phyloP scores from a whole-genome alignment of 2,113 vertebrate species.

The Aegithalos caudatus region DNA sequence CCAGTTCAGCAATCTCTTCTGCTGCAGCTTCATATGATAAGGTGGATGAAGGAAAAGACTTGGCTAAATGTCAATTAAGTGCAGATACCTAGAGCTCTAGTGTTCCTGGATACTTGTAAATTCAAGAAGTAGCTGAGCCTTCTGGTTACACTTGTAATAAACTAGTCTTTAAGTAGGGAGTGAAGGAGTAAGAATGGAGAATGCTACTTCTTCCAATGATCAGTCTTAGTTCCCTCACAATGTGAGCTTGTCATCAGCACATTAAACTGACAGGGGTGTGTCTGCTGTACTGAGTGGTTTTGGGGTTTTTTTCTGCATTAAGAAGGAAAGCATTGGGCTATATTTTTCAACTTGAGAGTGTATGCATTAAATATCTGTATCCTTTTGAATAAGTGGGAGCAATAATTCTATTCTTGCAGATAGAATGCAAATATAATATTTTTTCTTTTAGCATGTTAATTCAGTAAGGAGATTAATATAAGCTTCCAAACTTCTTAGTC shows the following conservation, averaged over 20 bases:
- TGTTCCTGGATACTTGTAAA: not conserved
- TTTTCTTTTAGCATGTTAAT: conserved; percentile 31
- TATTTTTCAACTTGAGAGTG: not conserved
- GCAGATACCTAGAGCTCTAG: not conserved
- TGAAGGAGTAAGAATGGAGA: not conserved
- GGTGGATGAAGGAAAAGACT: not conserved
- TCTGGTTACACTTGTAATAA: not conserved
- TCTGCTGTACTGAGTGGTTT: not conserved
- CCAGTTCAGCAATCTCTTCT: not conserved
- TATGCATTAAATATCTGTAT: not conserved
- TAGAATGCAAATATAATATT: not conserved
- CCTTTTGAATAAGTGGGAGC: not conserved
- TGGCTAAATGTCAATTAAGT: not conserved
- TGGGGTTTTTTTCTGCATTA: not conserved
- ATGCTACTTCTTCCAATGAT: not conserved
- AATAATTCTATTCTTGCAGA: conserved; percentile 6
- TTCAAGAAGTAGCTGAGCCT: not conserved
- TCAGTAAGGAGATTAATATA: conserved; percentile 53
- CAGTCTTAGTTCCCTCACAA: not conserved
- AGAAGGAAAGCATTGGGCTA: not conserved
- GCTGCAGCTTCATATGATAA: not conserved
- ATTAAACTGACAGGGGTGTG: not conserved
- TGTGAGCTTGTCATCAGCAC: not conserved
- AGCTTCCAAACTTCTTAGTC: conserved; percentile 21
- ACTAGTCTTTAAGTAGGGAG: not conserved